phyloP scores from a whole-genome alignment of 2,797 vertebrate genomes.

The Enteromius thamalakanensis region DNA sequence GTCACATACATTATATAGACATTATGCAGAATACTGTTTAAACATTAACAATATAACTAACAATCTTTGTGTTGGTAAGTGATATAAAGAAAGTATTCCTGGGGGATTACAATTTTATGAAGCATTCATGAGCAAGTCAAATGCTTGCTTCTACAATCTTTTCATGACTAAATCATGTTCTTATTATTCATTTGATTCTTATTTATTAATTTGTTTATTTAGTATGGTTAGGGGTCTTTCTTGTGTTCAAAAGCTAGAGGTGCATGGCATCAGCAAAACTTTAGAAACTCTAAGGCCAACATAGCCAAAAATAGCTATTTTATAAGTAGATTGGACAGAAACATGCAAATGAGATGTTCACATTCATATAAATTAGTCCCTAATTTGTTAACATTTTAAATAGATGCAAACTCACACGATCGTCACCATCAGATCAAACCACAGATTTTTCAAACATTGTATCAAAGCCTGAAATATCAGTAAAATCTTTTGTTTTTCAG shows the following conservation, averaged over 20 bases:
- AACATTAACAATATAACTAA: not conserved
- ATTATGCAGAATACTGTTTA: too few species aligned
- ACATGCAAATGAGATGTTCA: not conserved
- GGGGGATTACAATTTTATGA: slow-evolving; percentile 7
- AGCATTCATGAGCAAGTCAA: slow-evolving; percentile 30
- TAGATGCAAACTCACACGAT: not conserved
- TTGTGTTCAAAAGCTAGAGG: not conserved
- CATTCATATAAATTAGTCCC: too few species aligned
- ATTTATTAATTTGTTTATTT: too few species aligned
- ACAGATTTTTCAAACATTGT: not conserved
- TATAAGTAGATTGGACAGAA: not conserved
- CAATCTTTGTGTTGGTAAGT: not conserved
- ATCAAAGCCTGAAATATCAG: slow-evolving; percentile 7
- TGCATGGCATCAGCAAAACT: not conserved
- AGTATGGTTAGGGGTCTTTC: too few species aligned
- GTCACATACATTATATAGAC: too few species aligned
- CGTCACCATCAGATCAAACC: not conserved
- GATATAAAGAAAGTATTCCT: slow-evolving; percentile 22
- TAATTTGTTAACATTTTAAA: not conserved
- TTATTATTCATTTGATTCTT: not conserved
- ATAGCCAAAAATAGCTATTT: not conserved
- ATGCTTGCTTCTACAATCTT: slow-evolving; percentile 18
- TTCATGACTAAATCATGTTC: slow-evolving; percentile 25
- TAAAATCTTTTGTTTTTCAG: not conserved
- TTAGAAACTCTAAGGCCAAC: not conserved